Evolutionary conservation across 2,888 invertebrate genomes (phyloP), one percentile per base, ranked within the genome.

Genomic region (Sicus ferrugineus): DNA sequence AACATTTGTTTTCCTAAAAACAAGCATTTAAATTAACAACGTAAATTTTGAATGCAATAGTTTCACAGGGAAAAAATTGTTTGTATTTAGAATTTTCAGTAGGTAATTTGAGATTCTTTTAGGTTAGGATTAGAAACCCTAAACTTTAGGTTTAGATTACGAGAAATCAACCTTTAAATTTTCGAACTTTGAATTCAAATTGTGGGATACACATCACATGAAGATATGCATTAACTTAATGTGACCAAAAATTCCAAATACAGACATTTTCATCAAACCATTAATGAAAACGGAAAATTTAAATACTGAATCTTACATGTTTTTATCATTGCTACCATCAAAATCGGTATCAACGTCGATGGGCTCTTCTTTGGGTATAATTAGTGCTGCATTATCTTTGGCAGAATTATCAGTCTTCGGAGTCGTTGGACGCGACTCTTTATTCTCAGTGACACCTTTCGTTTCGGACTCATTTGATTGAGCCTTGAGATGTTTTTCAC

Each of bases 331-430:
- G 9, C 69, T 69, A 11, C 67, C 73, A 30, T 69, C 65, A 9
- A 68, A 48, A 14, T 76, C 77, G 11, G 79, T 84, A 73, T 85
- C 84, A 28, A 83, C 81, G 74, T 85, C 84, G 50, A 85, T 81
- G 11, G 85, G 84, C 56, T 86, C 86, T n/a, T 83, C 78, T 73
- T 86, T 86, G 1, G 85, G 82, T 56, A 78, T 72, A 67, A 78
- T 21, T 69, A 80, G 71, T 67, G 71, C 69, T 46, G 72, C 76
- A 31, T 75, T 74, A 23, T 62, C 74, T 70, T 73, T 54, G 42
- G 42, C 42, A 4, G 42, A 11, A 23, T 9, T 9, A 3, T 73
- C 68, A 0, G 64, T 56, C 19, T 68, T 69, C 9, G 62, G 42
- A 14, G 59, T 54, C 16, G 72, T 72, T 7, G 52, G 70, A 6